Conservation (phyloP, 2,888 invertebrate genomes). For the Thera obeliscata region DNA sequence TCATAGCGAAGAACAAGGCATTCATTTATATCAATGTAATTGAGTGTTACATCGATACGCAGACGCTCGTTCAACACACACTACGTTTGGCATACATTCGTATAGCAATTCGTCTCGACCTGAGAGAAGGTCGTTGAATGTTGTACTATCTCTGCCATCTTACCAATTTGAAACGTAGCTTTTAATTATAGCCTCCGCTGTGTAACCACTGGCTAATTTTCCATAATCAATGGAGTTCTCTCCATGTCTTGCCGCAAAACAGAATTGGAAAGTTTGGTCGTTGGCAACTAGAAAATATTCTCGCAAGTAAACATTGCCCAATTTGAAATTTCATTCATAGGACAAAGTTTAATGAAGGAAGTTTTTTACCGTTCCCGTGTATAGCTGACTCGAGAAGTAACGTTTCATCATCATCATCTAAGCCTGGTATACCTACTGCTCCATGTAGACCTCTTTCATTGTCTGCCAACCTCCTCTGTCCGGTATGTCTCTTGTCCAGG, state of each 20-base stretch:
- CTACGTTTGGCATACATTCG: not conserved
- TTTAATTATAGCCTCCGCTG: constrained; percentile 18
- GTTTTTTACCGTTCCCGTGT: constrained; percentile 30
- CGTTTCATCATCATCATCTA: not conserved
- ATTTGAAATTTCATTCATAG: constrained; percentile 40
- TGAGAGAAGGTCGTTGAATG: not conserved
- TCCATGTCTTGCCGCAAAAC: constrained; percentile 35
- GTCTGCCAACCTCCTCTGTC: too few species aligned
- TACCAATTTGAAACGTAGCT: constrained; percentile 12
- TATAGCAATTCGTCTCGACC: not conserved
- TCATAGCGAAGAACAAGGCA: too few species aligned
- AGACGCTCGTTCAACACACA: not conserved
- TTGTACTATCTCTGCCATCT: constrained; percentile 2
- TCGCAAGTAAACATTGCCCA: constrained; percentile 46
- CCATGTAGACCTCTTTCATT: too few species aligned
- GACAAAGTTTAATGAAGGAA: constrained; percentile 51
- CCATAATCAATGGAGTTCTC: constrained; percentile 22
- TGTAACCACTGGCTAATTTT: constrained; percentile 14
- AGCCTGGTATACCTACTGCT: too few species aligned
- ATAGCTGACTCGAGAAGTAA: not conserved
- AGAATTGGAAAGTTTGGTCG: constrained; percentile 53
- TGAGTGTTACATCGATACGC: not conserved
- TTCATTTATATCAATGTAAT: not conserved
- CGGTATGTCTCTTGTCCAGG: too few species aligned
- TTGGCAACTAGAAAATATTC: constrained; percentile 50